Evolutionary conservation across 2,888 invertebrate species (phyloP).

Genomic region (Ceriagrion tenellum): DNA sequence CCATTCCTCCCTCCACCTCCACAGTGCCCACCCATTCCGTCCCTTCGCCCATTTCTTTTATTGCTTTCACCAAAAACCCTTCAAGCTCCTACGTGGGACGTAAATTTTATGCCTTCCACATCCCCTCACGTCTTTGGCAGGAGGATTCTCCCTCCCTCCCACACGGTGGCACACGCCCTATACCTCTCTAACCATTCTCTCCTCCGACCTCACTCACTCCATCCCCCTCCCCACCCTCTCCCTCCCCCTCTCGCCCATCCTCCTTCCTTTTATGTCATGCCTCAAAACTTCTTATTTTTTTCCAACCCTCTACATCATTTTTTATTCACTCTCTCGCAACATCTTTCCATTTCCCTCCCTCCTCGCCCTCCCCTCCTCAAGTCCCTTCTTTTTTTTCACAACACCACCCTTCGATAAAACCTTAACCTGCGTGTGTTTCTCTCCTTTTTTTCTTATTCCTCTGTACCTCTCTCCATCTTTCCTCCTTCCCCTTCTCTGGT

Average conservation of each 20-base stretch:
- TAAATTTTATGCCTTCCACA: constrained; percentile 65
- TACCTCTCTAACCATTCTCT: not conserved
- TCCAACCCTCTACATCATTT: constrained; percentile 46
- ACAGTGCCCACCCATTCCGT: not conserved
- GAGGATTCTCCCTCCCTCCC: constrained; percentile 14
- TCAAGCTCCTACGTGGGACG: constrained; percentile 56
- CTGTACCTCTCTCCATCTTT: not conserved
- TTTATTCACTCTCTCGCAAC: constrained; percentile 53
- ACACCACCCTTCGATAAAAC: not conserved
- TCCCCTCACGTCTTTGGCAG: constrained; percentile 66
- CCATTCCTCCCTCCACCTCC: not conserved
- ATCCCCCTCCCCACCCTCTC: not conserved
- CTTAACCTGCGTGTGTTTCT: constrained; percentile 20
- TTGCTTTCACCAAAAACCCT: constrained; percentile 65
- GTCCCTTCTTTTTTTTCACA: not conserved
- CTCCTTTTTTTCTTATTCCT: not conserved
- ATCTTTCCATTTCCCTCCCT: not conserved
- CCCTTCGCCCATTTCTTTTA: constrained; percentile 60
- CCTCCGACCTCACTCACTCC: not conserved
- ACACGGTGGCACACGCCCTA: not conserved
- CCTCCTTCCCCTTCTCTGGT: not conserved
- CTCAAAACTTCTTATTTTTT: constrained; percentile 45
- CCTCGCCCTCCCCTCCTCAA: not conserved
- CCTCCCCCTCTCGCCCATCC: not conserved
- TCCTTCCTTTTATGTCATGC: not conserved